Base-by-base conservation (phyloP, 2,113 vertebrate species). In the Vireo altiloquus region DNA sequence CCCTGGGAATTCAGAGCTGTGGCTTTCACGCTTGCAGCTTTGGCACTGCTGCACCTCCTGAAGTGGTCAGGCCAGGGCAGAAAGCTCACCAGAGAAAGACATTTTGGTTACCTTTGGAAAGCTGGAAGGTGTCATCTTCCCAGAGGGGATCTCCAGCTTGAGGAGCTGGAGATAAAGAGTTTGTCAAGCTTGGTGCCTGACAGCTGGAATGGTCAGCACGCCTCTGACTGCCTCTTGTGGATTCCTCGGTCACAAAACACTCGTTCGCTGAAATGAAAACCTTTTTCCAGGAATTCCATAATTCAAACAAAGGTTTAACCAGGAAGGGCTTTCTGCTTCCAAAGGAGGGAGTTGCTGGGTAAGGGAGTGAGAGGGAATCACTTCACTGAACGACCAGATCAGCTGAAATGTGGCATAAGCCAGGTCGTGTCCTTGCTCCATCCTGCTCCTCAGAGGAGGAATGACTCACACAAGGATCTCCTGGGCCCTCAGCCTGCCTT, bases 391-490 rank as follows among this genome's bases (percentile, higher is more conserved):
- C 1, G 3, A 5, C 10, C 31, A 70, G 69, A 70, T 69, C 30
- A 30, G 44, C 37, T 78, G 82, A 74, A 70, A 57, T 44, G 21
- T 1, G 30, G 78, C 37, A 57, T 60, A 57, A 49, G 42, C 22
- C 61, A 37, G 11, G 3, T 57, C 0, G 0, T 31, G 56, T 65
- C 70, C 50, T 49, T 57, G n/a, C 60, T 35, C 59, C 35, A 13
- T 80, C 64, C 59, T 64, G 27, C 59, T 76, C 19, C 2, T 42
- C 40, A 42, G 40, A 42, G 40, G 11, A 13, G 40, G 40, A 42
- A 42, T 42, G 40, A 42, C 10, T 83, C n/a, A 12, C 44, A 28
- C 27, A 8, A 50, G 46, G 33, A 47, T 65, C n/a, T 75, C 14
- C 57, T 82, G 65, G 35, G 19, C 47, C 65, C 23, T 82, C 35